Base-by-base conservation (phyloP, 2,113 vertebrate species). In the Haemorhous mexicanus region DNA sequence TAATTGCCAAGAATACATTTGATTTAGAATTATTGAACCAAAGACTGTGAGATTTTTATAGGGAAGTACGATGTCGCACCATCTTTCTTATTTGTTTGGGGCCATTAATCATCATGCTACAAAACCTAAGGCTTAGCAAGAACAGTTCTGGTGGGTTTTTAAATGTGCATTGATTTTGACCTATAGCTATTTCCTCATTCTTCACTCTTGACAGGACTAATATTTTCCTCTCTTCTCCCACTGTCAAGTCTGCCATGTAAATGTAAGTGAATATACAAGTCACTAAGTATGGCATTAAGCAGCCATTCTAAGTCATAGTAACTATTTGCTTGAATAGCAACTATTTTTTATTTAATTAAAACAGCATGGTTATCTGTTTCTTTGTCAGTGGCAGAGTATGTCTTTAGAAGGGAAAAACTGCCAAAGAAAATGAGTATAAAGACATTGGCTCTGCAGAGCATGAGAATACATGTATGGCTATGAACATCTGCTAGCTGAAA, bases 1-100 rank as follows among this genome's bases (percentile, higher is more conserved):
- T 95, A 93, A 93, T 91, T 91, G 64, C 70, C 63, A 94, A 78
- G 37, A 95, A 90, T 76, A 28, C 68, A 68, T 81, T 92, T 95
- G 52, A 37, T 72, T 96, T 94, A 84, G 66, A 90, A 89, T 93
- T 84, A 91, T 58, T 93, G 86, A 94, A 91, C 50, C 58, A 91
- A 91, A 70, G 33, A 76, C 61, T 67, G 21, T 33, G 47, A 89
- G 72, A 62, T 32, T 82, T 68, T 76, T 68, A 74, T 55, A 82
- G 49, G n/a, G 46, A 94, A 83, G 19, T 46, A 59, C 0, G 1
- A 81, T 66, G 52, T 81, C 43, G 56, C 35, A 82, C 7, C 39
- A 72, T 87, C 47, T 86, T 91, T 83, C 43, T 95, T 56, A 64
- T 76, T 95, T 94, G 81, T 89, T 77, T 37, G 27, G 28, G 18